Base-by-base conservation (phyloP, 2,888 invertebrate genomes). In the Drosophila conformis region DNA sequence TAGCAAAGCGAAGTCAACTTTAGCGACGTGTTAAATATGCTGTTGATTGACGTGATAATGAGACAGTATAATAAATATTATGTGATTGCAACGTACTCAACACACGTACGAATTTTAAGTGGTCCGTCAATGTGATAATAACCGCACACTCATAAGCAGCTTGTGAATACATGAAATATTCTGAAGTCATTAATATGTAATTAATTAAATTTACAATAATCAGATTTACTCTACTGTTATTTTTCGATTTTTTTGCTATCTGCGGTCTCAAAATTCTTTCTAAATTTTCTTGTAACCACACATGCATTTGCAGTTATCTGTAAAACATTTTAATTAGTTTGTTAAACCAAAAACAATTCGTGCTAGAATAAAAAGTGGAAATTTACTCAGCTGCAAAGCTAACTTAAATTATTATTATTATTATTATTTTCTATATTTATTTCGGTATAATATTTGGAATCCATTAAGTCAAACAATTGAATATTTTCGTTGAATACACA, bases 381-480 rank as follows among this genome's bases (percentile, higher is more conserved):
- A 52, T 48, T 33, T 40, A 25, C 2, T n/a, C 25, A 36, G 3
- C 48, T 29, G 29, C 13, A 15, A 59, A 15, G 29, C 31, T 31
- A 53, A 36, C 31, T 62, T 1, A 36, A 62, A 48, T 38, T 8
- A 1, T 8, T 46, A 21, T 21, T 21, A 21, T 21, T 21, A 21
- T 21, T 21, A 21, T 21, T 8, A 1, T 8, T 46, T 46, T 46
- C 4, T 25, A 29, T 80, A 72, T 64, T 77, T 62, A 67, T 77
- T 83, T 69, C 57, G 56, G 57, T 63, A 58, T 70, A 56, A n/a
- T 40, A 35, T 78, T 90, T 76, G 65, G 82, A 82, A 71, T 69
- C 74, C 82, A 87, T 87, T 83, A 78, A 69, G 76, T 78, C 72
- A 77, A 75, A 90, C 82, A 87, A 91, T 81, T 81, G 75, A 67